Evolutionary conservation across 1,140 invertebrate genomes (phyloP).

Genomic region (Solenopsis fugax): DNA sequence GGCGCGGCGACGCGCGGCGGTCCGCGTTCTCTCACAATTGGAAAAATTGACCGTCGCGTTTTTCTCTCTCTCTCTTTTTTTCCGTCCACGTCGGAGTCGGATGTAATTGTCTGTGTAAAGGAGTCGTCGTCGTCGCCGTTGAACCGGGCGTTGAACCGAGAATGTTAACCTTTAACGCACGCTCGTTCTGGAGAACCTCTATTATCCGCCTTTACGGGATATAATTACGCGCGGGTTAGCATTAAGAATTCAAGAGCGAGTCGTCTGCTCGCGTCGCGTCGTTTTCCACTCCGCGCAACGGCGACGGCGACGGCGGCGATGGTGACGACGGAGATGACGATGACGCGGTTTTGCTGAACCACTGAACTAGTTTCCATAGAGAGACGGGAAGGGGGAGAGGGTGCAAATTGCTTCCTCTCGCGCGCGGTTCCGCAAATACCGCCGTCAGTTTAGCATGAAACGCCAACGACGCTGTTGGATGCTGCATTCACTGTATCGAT

Average conservation of each 20-base stretch:
- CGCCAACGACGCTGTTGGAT: not conserved
- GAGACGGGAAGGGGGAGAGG: not conserved
- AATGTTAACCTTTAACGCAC: slow-evolving; percentile 45
- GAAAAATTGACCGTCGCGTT: slow-evolving; percentile 24
- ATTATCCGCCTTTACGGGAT: slow-evolving; percentile 36
- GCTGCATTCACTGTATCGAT: not conserved
- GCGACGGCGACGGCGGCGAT: slow-evolving; percentile 1
- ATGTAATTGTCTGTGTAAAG: not conserved
- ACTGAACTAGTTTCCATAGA: slow-evolving; percentile 45
- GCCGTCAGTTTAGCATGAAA: slow-evolving; percentile 7
- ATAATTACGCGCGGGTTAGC: slow-evolving; percentile 39
- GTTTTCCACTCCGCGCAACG: slow-evolving; percentile 29
- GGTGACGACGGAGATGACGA: not conserved
- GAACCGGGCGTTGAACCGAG: slow-evolving; percentile 35
- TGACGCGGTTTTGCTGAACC: slow-evolving; percentile 47
- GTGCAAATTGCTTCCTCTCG: slow-evolving; percentile 14
- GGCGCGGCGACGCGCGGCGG: not conserved
- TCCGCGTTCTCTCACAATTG: not conserved
- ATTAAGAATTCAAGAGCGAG: slow-evolving; percentile 45
- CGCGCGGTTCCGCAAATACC: slow-evolving; percentile 34
- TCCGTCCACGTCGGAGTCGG: not conserved
- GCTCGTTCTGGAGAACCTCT: slow-evolving; percentile 7
- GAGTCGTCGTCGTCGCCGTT: not conserved
- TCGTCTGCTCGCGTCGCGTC: slow-evolving; percentile 31
- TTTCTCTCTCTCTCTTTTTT: not conserved